A percentile compares a stretch with the other conserved stretches of the same genome.
phyloP scores from a whole-genome alignment of 2,888 invertebrate genomes.

The Spialia ferax region DNA sequence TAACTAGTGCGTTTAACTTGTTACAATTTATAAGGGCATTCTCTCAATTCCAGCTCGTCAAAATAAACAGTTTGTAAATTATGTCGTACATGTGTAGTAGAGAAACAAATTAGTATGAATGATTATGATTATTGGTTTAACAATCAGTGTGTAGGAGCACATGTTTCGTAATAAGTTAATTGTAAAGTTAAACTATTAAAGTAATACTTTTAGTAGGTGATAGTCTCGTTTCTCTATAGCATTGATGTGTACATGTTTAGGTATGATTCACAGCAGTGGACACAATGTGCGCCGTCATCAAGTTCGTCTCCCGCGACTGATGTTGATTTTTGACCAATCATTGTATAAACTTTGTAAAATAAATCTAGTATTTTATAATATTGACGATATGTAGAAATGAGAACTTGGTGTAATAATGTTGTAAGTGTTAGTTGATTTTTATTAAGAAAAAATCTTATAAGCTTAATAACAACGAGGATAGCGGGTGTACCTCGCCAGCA shows the following conservation, averaged over 20 bases:
- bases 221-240: neutral
- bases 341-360: conserved; percentile 70
- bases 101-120: neutral
- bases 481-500: conserved; percentile 14
- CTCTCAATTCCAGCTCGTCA: too few relatives aligned
- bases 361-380: conserved; percentile 65
- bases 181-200: too few relatives aligned
- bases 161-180: conserved; percentile 73
- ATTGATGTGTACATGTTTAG: neutral
- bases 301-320: neutral
- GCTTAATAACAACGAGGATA: conserved; percentile 46
- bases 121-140: neutral
- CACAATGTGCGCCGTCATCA: neutral
- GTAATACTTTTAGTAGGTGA: conserved; percentile 54
- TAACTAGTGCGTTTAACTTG: too few relatives aligned
- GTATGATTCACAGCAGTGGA: neutral
- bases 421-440: conserved; percentile 63
- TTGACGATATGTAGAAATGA: conserved; percentile 53
- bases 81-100: neutral
- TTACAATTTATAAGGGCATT: too few relatives aligned
- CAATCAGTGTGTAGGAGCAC: conserved; percentile 61
- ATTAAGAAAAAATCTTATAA: conserved; percentile 60
- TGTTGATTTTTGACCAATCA: conserved; percentile 60
- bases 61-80: too few relatives aligned
- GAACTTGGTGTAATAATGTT: conserved; percentile 63